These are phyloP conservation scores for Xenops minutus DNA, from an alignment of 2,797 vertebrate species.

Conservation along the genomic window DNA sequence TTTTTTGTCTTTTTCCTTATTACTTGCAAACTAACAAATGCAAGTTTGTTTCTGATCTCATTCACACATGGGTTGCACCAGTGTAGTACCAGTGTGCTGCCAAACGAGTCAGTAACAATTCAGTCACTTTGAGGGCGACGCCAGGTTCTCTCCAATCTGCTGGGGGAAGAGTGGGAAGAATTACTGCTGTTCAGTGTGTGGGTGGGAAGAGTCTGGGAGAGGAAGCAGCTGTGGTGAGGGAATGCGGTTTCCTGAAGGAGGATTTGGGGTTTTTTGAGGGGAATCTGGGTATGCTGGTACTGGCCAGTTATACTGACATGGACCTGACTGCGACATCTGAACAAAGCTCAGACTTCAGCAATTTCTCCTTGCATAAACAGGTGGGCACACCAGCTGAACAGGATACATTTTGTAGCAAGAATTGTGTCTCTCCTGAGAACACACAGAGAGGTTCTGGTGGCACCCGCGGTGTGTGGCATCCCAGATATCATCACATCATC, in stretches of 20 bases:
- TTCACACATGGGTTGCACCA: not conserved
- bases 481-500: not conserved
- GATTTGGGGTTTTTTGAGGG: not conserved
- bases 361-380: not conserved
- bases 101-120: not conserved
- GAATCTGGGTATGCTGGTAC: not conserved
- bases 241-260: not conserved
- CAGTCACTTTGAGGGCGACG: not conserved
- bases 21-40: not conserved
- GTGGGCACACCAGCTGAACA: not conserved
- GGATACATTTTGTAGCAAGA: not conserved
- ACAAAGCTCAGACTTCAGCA: not conserved
- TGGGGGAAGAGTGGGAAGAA: constrained; percentile 1
- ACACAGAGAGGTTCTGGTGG: not conserved
- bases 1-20: not conserved
- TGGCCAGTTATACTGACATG: not conserved
- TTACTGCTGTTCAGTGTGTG: not conserved
- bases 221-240: not conserved
- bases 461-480: not conserved
- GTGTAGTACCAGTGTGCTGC: not conserved
- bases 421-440: not conserved
- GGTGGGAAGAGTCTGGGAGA: not conserved
- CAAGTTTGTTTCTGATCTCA: not conserved
- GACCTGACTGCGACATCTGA: not conserved
- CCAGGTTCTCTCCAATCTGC: not conserved